These are phyloP conservation scores for Chloroceryle inda DNA, from an alignment of 2,797 vertebrate species.

Conservation along the genomic window DNA sequence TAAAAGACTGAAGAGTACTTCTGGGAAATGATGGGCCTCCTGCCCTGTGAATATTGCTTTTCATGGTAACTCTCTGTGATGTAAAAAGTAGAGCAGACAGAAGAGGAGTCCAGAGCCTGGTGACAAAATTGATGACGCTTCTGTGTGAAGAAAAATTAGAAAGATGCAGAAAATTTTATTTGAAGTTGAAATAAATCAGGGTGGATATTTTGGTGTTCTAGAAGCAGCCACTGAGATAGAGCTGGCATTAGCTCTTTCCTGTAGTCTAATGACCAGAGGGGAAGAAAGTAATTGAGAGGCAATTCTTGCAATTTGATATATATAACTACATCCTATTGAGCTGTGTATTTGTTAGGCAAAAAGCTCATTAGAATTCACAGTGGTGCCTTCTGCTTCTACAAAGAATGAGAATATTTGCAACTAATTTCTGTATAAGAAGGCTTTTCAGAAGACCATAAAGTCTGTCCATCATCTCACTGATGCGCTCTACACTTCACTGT, in stretches of 20 bases:
- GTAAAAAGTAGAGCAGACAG: background rate
- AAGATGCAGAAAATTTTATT: background rate
- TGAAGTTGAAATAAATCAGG: background rate
- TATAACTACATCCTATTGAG: background rate
- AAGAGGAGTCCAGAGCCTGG: background rate
- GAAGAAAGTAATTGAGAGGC: background rate
- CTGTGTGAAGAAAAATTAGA: background rate
- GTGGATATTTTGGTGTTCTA: background rate
- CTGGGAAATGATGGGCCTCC: background rate
- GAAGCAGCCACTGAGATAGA: background rate
- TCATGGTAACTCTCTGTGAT: background rate
- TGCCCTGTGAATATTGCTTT: background rate
- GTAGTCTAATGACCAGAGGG: background rate
- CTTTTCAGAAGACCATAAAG: background rate
- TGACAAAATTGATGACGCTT: background rate
- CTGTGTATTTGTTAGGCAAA: background rate
- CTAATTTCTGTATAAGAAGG: background rate
- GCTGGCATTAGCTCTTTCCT: background rate
- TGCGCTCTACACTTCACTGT: background rate
- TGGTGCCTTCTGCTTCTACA: background rate
- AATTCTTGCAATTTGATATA: background rate
- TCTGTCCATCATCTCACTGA: background rate
- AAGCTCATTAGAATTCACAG: background rate
- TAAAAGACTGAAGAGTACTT: background rate
- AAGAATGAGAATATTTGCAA: background rate